A percentile compares a stretch with the other conserved stretches of the same genome.
Conservation (phyloP, 2,113 vertebrate genomes). For the Piprites chloris region DNA sequence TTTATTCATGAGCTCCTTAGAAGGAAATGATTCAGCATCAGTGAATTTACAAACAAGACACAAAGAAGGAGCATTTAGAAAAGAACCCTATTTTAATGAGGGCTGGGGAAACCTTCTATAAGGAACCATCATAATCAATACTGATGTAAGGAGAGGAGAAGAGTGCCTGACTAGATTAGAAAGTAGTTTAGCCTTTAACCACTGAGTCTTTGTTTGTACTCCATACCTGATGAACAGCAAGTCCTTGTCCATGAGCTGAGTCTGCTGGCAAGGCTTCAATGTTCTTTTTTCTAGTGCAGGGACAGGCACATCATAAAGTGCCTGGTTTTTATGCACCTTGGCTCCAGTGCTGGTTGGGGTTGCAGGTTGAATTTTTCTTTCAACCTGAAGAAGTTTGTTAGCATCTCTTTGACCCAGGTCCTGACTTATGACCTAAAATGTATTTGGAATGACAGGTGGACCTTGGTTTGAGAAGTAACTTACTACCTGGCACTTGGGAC, state of each 20-base stretch:
- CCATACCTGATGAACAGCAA: not conserved
- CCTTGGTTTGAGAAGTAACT: not conserved
- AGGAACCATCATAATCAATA: not conserved
- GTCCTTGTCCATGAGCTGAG: not conserved
- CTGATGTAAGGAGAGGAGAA: not conserved
- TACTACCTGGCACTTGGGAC: not conserved
- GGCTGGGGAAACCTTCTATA: not conserved
- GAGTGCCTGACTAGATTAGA: not conserved
- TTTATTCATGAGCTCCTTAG: conserved; percentile 47
- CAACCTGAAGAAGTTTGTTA: not conserved
- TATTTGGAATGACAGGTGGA: not conserved
- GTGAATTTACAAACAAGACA: conserved; percentile 39
- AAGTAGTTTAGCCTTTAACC: not conserved
- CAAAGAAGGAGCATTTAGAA: not conserved
- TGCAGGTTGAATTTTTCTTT: not conserved
- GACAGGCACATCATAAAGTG: not conserved
- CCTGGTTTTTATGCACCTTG: not conserved
- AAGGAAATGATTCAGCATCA: not conserved
- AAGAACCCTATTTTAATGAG: not conserved
- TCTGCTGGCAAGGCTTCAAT: not conserved
- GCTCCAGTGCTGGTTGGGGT: not conserved
- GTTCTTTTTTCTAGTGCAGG: not conserved
- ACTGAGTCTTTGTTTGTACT: not conserved
- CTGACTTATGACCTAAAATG: not conserved
- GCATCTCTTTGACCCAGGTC: not conserved